These are phyloP conservation scores for Tetragnatha montana DNA, from an alignment of 2,888 invertebrate genomes.

Conservation along the genomic window DNA sequence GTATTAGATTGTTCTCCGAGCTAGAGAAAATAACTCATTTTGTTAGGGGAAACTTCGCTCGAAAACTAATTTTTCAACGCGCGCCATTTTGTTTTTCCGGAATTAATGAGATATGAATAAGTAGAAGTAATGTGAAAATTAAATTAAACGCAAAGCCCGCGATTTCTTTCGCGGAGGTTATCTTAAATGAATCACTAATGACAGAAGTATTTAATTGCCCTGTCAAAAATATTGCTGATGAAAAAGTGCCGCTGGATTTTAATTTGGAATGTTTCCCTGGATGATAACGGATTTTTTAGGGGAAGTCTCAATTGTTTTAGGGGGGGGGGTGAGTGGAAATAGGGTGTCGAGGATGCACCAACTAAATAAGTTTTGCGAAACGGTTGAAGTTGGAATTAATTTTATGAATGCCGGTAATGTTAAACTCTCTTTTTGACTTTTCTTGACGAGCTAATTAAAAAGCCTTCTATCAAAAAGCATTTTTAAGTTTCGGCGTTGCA, in stretches of 20 bases:
- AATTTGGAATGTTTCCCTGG: background rate
- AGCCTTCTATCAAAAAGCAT: background rate
- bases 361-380: background rate
- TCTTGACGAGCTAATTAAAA: background rate
- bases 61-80: slow-evolving; percentile 41
- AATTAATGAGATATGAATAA: slow-evolving; percentile 44
- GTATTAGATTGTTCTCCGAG: slow-evolving; percentile 37
- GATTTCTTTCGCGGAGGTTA: slow-evolving; percentile 21
- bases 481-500: background rate
- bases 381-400: background rate
- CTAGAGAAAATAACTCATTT: slow-evolving; percentile 33
- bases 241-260: background rate
- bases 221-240: slow-evolving; percentile 16
- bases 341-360: background rate
- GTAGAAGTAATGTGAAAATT: slow-evolving; percentile 42
- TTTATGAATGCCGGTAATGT: background rate
- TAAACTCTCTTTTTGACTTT: background rate
- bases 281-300: background rate
- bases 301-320: background rate
- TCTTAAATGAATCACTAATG: slow-evolving; percentile 33
- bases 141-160: slow-evolving; percentile 32
- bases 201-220: slow-evolving; percentile 40
- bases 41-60: slow-evolving; percentile 8
- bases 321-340: background rate
- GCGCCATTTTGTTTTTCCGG: background rate